A percentile compares a stretch with the other conserved stretches of the same genome.
Evolutionary conservation across 2,797 vertebrate genomes (phyloP).

Genomic region (Artibeus jamaicensis): DNA sequence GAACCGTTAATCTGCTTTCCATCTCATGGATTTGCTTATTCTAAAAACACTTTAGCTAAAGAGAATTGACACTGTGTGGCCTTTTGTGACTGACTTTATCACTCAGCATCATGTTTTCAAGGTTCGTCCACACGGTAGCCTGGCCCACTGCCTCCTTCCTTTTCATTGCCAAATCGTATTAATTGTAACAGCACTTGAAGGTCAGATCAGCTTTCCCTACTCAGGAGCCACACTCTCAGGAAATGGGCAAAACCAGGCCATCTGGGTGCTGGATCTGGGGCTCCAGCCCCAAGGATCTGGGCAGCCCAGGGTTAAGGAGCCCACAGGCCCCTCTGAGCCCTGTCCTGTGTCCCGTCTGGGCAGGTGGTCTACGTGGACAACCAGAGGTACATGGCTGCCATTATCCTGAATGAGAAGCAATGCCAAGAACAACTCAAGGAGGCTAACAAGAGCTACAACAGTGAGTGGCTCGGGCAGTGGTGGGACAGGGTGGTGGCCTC

Average conservation of each 20-base stretch:
- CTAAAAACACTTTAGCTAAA: background rate
- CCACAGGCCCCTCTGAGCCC: background rate
- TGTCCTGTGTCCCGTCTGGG: accelerated
- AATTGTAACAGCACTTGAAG: background rate
- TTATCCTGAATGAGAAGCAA: background rate
- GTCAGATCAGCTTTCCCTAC: too few species aligned
- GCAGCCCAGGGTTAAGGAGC: background rate
- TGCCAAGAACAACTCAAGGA: conserved; percentile 34
- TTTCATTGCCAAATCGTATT: background rate
- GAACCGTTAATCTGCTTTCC: background rate
- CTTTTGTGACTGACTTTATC: background rate
- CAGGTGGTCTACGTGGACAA: background rate
- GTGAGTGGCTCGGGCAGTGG: background rate
- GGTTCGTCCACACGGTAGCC: background rate
- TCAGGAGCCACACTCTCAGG: background rate
- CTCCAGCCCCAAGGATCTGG: background rate
- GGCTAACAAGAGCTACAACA: background rate
- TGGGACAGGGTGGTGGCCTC: background rate
- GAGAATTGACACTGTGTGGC: background rate
- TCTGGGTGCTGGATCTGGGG: background rate
- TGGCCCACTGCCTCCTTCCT: background rate
- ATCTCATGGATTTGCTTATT: background rate
- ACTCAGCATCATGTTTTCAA: background rate
- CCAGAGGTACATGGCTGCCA: background rate
- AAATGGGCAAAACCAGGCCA: background rate